Evolutionary conservation across 1,140 invertebrate genomes (phyloP).

Genomic region (Drosophila nigromelanica): DNA sequence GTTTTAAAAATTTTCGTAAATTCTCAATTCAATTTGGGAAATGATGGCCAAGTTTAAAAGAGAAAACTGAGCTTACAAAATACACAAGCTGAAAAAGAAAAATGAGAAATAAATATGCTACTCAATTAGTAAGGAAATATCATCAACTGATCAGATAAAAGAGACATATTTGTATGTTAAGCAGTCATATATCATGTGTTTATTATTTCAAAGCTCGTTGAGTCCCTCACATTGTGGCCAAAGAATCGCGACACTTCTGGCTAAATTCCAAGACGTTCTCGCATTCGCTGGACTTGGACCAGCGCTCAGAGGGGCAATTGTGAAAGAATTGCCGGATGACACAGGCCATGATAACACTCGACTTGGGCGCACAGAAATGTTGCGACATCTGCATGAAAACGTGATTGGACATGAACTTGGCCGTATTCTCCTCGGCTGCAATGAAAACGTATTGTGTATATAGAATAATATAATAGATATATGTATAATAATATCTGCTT

Average conservation of each 20-base stretch:
- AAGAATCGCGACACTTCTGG: slow-evolving; percentile 54
- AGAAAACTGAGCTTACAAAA: no score
- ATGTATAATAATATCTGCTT: background rate
- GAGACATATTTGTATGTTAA: background rate
- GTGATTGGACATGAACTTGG: slow-evolving; percentile 58
- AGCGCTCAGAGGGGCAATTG: slow-evolving; percentile 63
- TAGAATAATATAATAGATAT: background rate
- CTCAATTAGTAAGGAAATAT: background rate
- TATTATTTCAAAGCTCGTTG: background rate
- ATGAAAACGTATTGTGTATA: background rate
- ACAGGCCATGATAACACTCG: slow-evolving; percentile 62
- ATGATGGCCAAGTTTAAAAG: no score
- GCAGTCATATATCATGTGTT: background rate
- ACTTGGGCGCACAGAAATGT: slow-evolving; percentile 55
- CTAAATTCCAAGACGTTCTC: slow-evolving; percentile 54
- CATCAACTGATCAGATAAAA: background rate
- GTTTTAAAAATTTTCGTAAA: no score
- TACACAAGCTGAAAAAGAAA: no score
- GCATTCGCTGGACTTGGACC: slow-evolving; percentile 59
- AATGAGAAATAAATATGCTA: no score
- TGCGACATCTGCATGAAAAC: slow-evolving; percentile 42
- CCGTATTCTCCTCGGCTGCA: slow-evolving; percentile 48
- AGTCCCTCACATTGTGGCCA: slow-evolving; percentile 48
- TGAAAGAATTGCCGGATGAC: slow-evolving; percentile 73
- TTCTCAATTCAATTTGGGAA: no score